Percentiles rank a stretch among this genome's conserved stretches.
phyloP scores from a whole-genome alignment of 2,888 invertebrate species.

The Epiblema foenella region DNA sequence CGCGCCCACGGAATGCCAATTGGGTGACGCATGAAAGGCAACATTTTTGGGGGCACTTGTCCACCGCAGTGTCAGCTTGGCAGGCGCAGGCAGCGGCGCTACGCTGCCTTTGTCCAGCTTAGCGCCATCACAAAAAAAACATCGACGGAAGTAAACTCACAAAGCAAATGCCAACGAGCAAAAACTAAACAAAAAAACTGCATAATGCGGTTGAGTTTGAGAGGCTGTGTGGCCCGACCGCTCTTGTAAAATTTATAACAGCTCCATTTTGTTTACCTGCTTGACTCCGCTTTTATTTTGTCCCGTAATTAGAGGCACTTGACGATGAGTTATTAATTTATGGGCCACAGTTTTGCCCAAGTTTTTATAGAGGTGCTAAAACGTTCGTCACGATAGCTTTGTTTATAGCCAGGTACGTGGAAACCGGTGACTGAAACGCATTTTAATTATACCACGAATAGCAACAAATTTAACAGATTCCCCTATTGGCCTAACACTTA shows the following conservation, averaged over 20 bases:
- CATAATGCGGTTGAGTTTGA: slow-evolving; percentile 77
- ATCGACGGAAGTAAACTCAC: slow-evolving; percentile 81
- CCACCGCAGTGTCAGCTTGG: slow-evolving; percentile 27
- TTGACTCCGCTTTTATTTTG: slow-evolving; percentile 75
- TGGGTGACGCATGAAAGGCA: slow-evolving; percentile 56
- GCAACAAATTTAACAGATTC: slow-evolving; percentile 22
- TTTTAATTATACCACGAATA: slow-evolving; percentile 37
- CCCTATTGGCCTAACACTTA: slow-evolving; percentile 12
- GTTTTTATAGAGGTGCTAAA: slow-evolving; percentile 83
- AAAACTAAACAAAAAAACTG: slow-evolving; percentile 78
- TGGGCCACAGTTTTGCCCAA: slow-evolving; percentile 75
- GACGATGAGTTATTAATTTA: slow-evolving; percentile 84
- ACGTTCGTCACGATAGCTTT: slow-evolving; percentile 57
- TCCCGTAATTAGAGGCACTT: slow-evolving; percentile 80
- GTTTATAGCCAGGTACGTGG: slow-evolving; percentile 42
- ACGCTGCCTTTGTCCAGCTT: slow-evolving; percentile 69
- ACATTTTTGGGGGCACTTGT: slow-evolving; percentile 47
- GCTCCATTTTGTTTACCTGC: slow-evolving; percentile 84
- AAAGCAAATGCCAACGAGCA: slow-evolving; percentile 80
- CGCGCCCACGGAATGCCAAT: slow-evolving; percentile 49
- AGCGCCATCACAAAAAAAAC: slow-evolving; percentile 80
- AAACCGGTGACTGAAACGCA: slow-evolving; percentile 18
- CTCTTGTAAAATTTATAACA: slow-evolving; percentile 84
- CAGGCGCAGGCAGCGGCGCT: slow-evolving; percentile 61
- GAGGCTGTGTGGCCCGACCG: slow-evolving; percentile 69